Evolutionary conservation across 2,113 vertebrate species (phyloP).

Genomic region (Tamias sibiricus): DNA sequence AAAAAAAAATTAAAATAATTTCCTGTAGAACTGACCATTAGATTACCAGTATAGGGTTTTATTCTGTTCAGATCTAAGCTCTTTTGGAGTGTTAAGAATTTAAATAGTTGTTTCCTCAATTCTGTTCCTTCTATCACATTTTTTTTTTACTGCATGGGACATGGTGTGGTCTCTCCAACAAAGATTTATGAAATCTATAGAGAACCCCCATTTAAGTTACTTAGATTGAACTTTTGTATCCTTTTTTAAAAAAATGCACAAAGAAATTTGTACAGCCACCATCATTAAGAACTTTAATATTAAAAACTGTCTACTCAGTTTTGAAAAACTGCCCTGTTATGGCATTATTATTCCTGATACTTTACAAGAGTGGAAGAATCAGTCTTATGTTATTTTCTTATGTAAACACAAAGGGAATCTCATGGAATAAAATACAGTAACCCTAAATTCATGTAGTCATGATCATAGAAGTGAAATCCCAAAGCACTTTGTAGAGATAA

Average conservation of each 20-base stretch:
- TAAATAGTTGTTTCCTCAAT: background rate
- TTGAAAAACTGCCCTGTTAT: slow-evolving; percentile 2
- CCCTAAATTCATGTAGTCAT: background rate
- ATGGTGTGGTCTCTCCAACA: slow-evolving; percentile 51
- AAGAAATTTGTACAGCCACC: background rate
- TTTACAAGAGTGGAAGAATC: background rate
- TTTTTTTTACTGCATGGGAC: slow-evolving; percentile 44
- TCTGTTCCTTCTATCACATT: background rate
- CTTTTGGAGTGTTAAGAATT: slow-evolving; percentile 57
- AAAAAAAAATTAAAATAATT: too few species aligned
- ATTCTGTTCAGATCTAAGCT: slow-evolving; percentile 47
- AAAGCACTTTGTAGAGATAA: slow-evolving; percentile 25
- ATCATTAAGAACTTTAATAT: slow-evolving; percentile 34
- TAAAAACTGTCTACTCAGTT: background rate
- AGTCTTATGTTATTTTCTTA: background rate
- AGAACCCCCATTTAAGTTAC: slow-evolving; percentile 6
- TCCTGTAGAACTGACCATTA: background rate
- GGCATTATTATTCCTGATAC: slow-evolving; percentile 31
- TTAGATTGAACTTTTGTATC: slow-evolving; percentile 46
- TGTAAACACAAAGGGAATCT: background rate
- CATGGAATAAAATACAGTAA: background rate
- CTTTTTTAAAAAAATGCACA: background rate
- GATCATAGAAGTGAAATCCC: background rate
- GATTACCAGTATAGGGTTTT: slow-evolving; percentile 49
- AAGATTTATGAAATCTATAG: slow-evolving; percentile 46